Percentiles rank a stretch among this genome's conserved stretches.
Evolutionary conservation across 2,797 vertebrate species (phyloP).

Genomic region (Iguana delicatissima): DNA sequence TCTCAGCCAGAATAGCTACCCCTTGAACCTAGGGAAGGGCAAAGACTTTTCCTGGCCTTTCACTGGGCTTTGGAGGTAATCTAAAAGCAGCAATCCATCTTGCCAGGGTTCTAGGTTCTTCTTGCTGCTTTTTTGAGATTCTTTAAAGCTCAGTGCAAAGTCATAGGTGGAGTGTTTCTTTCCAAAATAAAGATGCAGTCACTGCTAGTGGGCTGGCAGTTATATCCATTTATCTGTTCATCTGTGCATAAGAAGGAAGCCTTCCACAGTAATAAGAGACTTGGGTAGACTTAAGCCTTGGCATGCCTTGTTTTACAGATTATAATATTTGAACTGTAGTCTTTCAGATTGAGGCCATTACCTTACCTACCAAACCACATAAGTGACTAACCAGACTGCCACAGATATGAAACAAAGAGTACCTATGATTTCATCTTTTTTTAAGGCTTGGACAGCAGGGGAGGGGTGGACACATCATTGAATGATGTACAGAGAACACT

Average conservation of each 20-base stretch:
- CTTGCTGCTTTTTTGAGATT: neutral
- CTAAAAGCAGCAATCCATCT: neutral
- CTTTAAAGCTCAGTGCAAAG: neutral
- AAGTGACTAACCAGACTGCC: neutral
- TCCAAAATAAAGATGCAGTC: neutral
- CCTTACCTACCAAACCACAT: neutral
- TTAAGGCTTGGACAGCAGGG: neutral
- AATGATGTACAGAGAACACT: neutral
- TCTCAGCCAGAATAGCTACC: neutral
- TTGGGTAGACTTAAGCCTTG: neutral
- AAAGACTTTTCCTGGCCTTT: neutral
- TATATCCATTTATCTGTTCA: neutral
- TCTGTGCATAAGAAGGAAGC: neutral
- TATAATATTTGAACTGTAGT: neutral
- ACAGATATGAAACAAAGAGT: neutral
- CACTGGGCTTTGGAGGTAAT: no score
- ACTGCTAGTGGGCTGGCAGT: neutral
- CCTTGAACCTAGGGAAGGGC: neutral
- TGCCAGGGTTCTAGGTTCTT: neutral
- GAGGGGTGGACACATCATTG: no score
- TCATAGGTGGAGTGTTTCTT: neutral
- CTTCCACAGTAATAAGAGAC: neutral
- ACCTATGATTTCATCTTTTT: neutral
- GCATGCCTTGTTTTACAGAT: neutral
- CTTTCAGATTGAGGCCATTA: neutral